Percentiles rank a stretch among this genome's conserved stretches.
Conservation (phyloP, 2,113 vertebrate genomes). For the Tonatia bakeri region DNA sequence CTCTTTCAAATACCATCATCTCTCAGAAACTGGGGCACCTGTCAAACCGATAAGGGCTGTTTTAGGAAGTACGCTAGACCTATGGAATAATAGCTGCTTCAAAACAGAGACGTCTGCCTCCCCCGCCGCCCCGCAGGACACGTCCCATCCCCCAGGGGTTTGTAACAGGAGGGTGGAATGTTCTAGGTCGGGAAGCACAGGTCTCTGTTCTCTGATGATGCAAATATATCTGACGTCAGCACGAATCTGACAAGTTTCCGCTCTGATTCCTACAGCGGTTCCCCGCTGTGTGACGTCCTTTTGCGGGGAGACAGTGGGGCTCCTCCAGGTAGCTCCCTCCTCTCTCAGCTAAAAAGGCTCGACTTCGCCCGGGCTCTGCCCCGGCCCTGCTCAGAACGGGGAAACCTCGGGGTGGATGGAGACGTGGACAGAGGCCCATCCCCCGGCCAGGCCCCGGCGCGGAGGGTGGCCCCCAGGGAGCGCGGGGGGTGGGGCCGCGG, state of each 20-base stretch:
- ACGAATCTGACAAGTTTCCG: rapidly evolving
- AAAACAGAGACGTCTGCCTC: not conserved
- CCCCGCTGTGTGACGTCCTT: rapidly evolving
- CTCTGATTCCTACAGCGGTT: no score
- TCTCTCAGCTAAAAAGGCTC: not conserved
- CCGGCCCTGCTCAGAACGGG: not conserved
- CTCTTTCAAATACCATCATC: not conserved
- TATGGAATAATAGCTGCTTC: not conserved
- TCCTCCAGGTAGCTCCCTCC: not conserved
- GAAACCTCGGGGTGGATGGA: rapidly evolving
- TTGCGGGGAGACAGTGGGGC: rapidly evolving
- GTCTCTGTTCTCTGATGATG: no score
- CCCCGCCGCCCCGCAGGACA: no score
- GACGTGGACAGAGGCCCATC: rapidly evolving
- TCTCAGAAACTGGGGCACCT: rapidly evolving
- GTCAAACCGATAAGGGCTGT: not conserved
- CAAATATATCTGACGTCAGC: no score
- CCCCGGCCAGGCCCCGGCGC: not conserved
- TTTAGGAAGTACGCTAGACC: not conserved
- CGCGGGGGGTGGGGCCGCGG: rapidly evolving
- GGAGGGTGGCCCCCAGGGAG: not conserved
- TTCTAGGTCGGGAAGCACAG: no score
- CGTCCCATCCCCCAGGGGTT: no score
- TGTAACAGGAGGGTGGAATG: no score
- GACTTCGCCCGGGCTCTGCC: rapidly evolving